Evolutionary conservation across 37 sponge, comb jelly and placozoan species (phyloP).

Genomic region (Theonella swinhoei): DNA sequence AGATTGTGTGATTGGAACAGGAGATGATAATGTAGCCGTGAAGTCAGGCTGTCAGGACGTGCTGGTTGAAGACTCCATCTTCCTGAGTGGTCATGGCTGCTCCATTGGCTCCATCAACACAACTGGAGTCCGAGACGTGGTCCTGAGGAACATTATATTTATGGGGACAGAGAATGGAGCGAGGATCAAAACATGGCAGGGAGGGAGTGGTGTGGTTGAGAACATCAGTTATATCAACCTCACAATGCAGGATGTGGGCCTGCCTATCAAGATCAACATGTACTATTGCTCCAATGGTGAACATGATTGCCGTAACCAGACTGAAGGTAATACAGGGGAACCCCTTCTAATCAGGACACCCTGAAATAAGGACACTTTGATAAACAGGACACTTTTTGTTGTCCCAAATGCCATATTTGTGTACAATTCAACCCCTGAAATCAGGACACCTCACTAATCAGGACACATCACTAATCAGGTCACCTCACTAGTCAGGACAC

Average conservation of each 20-base stretch:
- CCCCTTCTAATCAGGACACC: too few species aligned
- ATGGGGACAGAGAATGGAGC: constrained; percentile 14
- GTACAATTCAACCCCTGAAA: too few species aligned
- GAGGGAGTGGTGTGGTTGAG: constrained; percentile 10
- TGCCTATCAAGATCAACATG: constrained; percentile 19
- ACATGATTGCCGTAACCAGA: constrained; percentile 7
- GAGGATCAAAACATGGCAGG: constrained; percentile 30
- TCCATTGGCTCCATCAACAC: constrained; percentile 21
- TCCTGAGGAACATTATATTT: not conserved
- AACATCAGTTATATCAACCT: constrained; percentile 16
- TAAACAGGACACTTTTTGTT: too few species aligned
- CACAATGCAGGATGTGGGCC: not conserved
- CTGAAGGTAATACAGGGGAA: constrained; percentile 4
- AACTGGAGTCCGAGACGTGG: constrained; percentile 17
- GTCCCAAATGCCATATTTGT: too few species aligned
- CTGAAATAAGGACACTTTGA: too few species aligned
- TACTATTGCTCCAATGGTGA: constrained; percentile 19
- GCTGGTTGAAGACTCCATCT: not conserved
- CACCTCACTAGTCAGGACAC: too few species aligned
- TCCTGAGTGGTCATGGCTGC: constrained; percentile 15
- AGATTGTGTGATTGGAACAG: not conserved
- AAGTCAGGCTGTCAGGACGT: constrained; percentile 1
- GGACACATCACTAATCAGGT: too few species aligned
- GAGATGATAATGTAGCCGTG: constrained; percentile 24
- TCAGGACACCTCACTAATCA: too few species aligned